Conservation (phyloP, 1,140 invertebrate species). For the Drosophila mayri region DNA sequence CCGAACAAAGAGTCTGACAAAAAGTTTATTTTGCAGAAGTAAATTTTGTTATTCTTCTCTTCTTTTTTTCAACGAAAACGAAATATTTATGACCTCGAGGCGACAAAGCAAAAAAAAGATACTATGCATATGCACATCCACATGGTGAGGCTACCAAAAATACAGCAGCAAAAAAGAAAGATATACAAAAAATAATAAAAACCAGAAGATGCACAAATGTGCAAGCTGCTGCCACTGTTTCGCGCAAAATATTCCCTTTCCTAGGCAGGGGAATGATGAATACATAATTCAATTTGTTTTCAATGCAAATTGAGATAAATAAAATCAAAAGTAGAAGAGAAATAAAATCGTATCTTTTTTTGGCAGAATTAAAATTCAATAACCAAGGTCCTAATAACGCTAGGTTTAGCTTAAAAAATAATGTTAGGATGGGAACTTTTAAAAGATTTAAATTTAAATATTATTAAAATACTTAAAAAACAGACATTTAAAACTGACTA, state of each 20-base stretch:
- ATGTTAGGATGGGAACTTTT: not conserved
- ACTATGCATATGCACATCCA: constrained; percentile 10
- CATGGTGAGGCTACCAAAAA: constrained; percentile 20
- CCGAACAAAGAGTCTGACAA: constrained; percentile 25
- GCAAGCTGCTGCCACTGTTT: constrained; percentile 29
- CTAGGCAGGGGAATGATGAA: not conserved
- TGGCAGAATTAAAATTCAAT: not conserved
- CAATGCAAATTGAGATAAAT: constrained; percentile 4
- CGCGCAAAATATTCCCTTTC: constrained; percentile 18
- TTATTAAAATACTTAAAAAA: no score
- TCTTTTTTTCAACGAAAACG: constrained; percentile 56
- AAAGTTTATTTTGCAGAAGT: constrained; percentile 52
- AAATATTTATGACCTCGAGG: constrained; percentile 75
- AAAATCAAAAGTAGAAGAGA: not conserved
- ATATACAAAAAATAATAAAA: constrained; percentile 19
- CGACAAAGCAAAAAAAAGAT: constrained; percentile 59
- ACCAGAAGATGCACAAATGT: constrained; percentile 32
- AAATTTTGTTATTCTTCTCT: constrained; percentile 26
- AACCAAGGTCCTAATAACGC: not conserved
- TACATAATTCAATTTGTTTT: constrained; percentile 9
- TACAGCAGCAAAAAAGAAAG: constrained; percentile 15
- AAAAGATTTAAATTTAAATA: no score
- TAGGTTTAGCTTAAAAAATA: not conserved
- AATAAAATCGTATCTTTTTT: not conserved
- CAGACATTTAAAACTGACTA: not conserved